Conservation (phyloP, 2,113 vertebrate species). For the Microcebus murinus region DNA sequence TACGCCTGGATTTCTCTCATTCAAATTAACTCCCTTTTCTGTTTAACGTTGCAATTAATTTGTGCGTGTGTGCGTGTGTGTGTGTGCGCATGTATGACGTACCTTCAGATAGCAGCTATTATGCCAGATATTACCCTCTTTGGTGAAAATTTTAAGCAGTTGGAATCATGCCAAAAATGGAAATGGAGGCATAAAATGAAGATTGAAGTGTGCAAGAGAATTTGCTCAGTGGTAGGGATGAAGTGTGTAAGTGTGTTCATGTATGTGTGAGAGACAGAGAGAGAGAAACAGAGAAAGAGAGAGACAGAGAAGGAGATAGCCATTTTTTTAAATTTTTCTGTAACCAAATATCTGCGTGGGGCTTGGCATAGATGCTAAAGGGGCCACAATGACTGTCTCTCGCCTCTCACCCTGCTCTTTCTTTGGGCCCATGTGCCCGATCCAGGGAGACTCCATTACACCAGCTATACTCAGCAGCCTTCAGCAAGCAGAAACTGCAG, state of each 20-base stretch:
- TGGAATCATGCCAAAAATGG: conserved; percentile 39
- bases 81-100: neutral
- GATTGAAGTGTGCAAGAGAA: neutral
- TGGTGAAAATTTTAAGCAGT: conserved; percentile 42
- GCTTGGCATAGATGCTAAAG: neutral
- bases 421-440: conserved; percentile 31
- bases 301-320: neutral
- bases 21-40: conserved; percentile 62
- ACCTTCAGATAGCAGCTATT: conserved; percentile 59
- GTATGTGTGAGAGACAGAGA: neutral
- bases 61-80: neutral
- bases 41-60: conserved; percentile 74
- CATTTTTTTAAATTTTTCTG: neutral
- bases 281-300: neutral
- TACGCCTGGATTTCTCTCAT: conserved; percentile 52
- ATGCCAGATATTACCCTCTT: conserved; percentile 10
- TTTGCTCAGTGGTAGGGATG: neutral
- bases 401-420: neutral
- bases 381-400: neutral
- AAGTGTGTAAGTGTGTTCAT: neutral
- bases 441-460: conserved; percentile 95
- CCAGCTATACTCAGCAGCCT: conserved; percentile 90
- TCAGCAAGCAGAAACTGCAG: conserved; percentile 86
- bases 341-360: neutral
- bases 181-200: conserved; percentile 28